These are phyloP conservation scores for Brachyhypopomus occidentalis DNA, from an alignment of 2,113 vertebrate genomes.

Conservation along the genomic window DNA sequence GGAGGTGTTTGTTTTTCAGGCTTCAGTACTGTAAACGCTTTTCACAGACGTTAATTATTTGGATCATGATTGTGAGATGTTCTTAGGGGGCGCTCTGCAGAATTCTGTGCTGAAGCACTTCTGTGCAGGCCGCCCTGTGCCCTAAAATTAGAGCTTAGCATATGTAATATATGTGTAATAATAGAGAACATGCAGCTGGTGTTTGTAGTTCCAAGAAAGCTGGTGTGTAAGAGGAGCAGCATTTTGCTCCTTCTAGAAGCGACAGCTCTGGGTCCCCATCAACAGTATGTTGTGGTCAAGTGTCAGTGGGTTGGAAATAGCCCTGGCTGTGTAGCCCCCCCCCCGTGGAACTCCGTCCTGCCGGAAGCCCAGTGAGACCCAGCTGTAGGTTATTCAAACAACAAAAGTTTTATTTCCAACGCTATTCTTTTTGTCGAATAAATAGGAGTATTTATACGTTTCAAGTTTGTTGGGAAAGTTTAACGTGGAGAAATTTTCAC, in stretches of 20 bases:
- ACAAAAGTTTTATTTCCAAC: neutral
- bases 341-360: slow-evolving; percentile 1
- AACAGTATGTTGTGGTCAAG: slow-evolving; percentile 30
- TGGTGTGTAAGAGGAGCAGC: slow-evolving; percentile 13
- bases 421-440: neutral
- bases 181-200: slow-evolving; percentile 41
- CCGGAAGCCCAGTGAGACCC: neutral
- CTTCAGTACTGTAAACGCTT: neutral
- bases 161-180: slow-evolving; percentile 15
- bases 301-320: slow-evolving; percentile 53
- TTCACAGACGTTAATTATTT: neutral
- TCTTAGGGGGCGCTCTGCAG: neutral
- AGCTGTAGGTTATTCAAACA: no score
- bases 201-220: slow-evolving; percentile 21
- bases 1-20: neutral
- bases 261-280: neutral
- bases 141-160: slow-evolving; percentile 1
- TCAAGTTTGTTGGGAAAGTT: neutral
- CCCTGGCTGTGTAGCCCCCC: neutral
- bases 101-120: neutral
- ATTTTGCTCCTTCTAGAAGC: slow-evolving; percentile 47
- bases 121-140: neutral
- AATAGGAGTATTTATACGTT: neutral
- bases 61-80: no score
- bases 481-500: no score